phyloP scores from a whole-genome alignment of 2,888 invertebrate species.

The Fissipunctia ypsillon region DNA sequence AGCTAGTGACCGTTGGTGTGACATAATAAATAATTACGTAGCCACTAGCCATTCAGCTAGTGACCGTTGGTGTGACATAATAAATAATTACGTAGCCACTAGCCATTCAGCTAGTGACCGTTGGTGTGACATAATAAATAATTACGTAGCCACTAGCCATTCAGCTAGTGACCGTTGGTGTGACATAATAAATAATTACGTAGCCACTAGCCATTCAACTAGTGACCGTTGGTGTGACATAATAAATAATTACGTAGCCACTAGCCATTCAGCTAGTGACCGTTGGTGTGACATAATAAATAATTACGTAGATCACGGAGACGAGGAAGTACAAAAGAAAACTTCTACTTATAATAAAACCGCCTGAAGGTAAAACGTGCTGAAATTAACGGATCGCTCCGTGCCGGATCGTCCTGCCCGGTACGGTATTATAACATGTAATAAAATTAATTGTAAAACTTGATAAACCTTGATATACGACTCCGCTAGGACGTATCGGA shows the following conservation, averaged over 20 bases:
- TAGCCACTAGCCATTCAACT: too few relatives aligned
- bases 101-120: not conserved
- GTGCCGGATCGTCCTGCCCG: not conserved
- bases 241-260: not conserved
- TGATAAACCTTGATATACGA: slow-evolving; percentile 62
- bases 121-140: too few relatives aligned
- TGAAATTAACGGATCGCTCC: slow-evolving; percentile 34
- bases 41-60: too few relatives aligned
- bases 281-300: too few relatives aligned
- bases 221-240: not conserved
- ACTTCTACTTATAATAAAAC: not conserved
- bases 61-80: too few relatives aligned
- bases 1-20: not conserved
- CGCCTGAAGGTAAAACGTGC: slow-evolving; percentile 2
- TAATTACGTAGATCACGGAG: too few relatives aligned
- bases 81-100: not conserved
- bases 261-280: too few relatives aligned
- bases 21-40: not conserved
- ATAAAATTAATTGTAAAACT: slow-evolving; percentile 63
- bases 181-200: not conserved
- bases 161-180: not conserved
- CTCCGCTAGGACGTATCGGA: slow-evolving; percentile 63
- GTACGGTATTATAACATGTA: slow-evolving; percentile 37
- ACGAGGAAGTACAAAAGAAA: not conserved
- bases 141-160: too few relatives aligned